phyloP scores from a whole-genome alignment of 2,797 vertebrate species.

The Setipinna tenuifilis region DNA sequence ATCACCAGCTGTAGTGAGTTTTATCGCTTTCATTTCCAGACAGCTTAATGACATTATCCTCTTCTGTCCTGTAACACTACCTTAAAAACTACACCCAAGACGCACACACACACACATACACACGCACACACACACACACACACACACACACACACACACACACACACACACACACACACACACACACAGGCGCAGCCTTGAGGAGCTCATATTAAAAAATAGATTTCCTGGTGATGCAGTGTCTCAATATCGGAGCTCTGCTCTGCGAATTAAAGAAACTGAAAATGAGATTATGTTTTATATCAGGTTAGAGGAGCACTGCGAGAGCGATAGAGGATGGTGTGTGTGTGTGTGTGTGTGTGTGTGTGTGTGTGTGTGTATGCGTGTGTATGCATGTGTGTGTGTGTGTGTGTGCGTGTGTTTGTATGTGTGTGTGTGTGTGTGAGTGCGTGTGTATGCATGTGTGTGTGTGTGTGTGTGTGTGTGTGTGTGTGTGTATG shows the following conservation, averaged over 20 bases:
- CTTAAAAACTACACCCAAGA: background rate
- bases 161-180: background rate
- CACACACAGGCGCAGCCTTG: background rate
- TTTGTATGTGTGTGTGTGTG: background rate
- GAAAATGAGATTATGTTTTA: constrained; percentile 17
- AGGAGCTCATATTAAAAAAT: background rate
- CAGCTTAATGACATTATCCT: constrained; percentile 31
- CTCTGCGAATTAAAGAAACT: background rate
- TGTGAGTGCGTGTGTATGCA: background rate
- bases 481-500: background rate
- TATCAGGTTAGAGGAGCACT: background rate
- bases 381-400: background rate
- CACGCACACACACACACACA: no score
- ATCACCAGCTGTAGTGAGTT: constrained; percentile 99
- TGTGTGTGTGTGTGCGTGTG: background rate
- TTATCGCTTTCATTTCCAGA: constrained; percentile 46
- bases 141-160: no score
- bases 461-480: background rate
- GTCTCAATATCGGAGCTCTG: background rate
- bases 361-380: background rate
- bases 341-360: background rate
- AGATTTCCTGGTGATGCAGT: background rate
- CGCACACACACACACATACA: no score
- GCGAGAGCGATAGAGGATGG: background rate
- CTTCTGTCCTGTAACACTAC: background rate